These are phyloP conservation scores for Lynx canadensis DNA, from an alignment of 2,113 vertebrate species.

Conservation along the genomic window DNA sequence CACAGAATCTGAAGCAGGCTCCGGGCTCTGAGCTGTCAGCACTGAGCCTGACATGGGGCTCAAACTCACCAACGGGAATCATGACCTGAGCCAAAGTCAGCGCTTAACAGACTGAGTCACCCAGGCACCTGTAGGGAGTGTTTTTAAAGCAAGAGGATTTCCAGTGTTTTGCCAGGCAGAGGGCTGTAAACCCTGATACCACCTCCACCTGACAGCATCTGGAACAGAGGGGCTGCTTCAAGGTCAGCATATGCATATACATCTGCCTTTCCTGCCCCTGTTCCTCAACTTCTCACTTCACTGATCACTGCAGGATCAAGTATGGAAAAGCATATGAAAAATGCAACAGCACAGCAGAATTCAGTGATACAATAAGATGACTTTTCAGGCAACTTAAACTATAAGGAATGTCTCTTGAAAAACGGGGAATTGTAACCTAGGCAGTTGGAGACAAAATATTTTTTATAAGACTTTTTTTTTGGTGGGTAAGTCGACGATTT, in stretches of 20 bases:
- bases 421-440: not conserved
- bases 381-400: not conserved
- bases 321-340: not conserved
- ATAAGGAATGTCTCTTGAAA: not conserved
- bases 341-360: conserved; percentile 4
- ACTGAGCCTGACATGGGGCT: too few relatives aligned
- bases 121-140: too few relatives aligned
- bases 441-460: not conserved
- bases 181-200: rapidly evolving
- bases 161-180: not conserved
- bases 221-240: not conserved
- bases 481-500: not conserved
- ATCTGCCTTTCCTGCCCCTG: not conserved
- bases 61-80: too few relatives aligned
- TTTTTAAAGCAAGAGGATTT: not conserved
- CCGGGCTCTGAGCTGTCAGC: too few relatives aligned
- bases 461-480: not conserved
- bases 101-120: too few relatives aligned
- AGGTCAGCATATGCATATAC: not conserved
- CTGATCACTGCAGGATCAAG: not conserved
- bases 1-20: too few relatives aligned
- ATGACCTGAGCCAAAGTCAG: too few relatives aligned
- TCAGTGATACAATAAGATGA: not conserved
- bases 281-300: not conserved
- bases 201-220: not conserved